phyloP scores from a whole-genome alignment of 1,140 invertebrate genomes.

The Branchinecta lindahli region DNA sequence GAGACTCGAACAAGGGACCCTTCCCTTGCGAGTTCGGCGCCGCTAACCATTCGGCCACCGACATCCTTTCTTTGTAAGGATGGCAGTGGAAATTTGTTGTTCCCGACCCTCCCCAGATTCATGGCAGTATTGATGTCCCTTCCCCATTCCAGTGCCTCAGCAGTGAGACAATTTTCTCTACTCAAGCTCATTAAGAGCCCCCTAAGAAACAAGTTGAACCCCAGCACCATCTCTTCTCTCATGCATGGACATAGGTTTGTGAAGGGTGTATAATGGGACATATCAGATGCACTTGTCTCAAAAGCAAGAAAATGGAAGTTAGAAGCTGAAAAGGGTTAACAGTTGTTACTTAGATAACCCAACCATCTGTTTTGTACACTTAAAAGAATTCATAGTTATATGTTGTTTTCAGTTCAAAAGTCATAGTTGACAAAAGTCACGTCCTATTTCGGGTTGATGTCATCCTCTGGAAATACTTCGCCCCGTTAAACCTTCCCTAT shows the following conservation, averaged over 20 bases:
- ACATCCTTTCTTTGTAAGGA: too few relatives aligned
- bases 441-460: neutral
- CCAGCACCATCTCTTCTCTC: neutral
- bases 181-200: conserved; percentile 4
- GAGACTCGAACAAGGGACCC: too few relatives aligned
- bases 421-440: conserved; percentile 5
- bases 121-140: conserved; percentile 8
- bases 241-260: conserved; percentile 5
- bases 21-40: too few relatives aligned
- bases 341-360: neutral
- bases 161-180: neutral
- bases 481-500: conserved; percentile 8
- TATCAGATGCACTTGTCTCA: conserved; percentile 4
- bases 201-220: conserved; percentile 8
- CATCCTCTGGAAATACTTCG: neutral
- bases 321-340: neutral
- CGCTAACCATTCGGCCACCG: too few relatives aligned
- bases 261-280: neutral
- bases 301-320: neutral
- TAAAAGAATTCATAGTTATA: neutral
- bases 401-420: conserved; percentile 9
- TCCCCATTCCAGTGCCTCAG: neutral
- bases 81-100: too few relatives aligned
- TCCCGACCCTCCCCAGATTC: too few relatives aligned
- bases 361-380: conserved; percentile 1